These are phyloP conservation scores for Hypotaenidia philippensis DNA, from an alignment of 2,797 vertebrate species.

Conservation along the genomic window DNA sequence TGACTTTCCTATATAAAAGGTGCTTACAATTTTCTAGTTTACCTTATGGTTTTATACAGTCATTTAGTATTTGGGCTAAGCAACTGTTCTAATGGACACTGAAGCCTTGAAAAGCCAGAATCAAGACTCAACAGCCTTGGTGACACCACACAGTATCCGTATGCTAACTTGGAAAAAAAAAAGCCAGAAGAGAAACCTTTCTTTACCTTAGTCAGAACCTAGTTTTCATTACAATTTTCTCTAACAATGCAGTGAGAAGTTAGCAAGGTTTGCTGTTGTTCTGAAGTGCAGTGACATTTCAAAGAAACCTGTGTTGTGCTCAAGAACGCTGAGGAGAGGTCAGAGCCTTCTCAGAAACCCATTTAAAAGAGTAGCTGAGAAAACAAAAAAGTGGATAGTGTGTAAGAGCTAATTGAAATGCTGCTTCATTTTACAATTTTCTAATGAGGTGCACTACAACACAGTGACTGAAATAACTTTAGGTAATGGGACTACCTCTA, in stretches of 20 bases:
- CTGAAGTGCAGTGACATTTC: neutral
- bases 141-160: neutral
- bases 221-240: neutral
- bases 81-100: neutral
- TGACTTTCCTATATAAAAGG: neutral
- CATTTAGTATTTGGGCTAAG: neutral
- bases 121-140: no score
- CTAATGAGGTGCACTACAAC: conserved; percentile 54
- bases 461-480: conserved; percentile 72
- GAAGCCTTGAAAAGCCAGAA: no score
- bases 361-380: conserved; percentile 25
- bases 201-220: neutral
- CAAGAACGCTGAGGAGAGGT: neutral
- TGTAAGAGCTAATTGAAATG: conserved; percentile 55
- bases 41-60: neutral
- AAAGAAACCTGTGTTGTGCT: neutral
- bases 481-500: conserved; percentile 69
- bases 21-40: neutral
- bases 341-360: neutral
- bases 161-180: rapidly evolving
- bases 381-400: conserved; percentile 10
- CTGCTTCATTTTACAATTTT: conserved; percentile 59
- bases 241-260: neutral
- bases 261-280: neutral
- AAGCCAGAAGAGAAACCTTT: neutral